phyloP scores from a whole-genome alignment of 2,113 vertebrate species.

The Pitta sordida region DNA sequence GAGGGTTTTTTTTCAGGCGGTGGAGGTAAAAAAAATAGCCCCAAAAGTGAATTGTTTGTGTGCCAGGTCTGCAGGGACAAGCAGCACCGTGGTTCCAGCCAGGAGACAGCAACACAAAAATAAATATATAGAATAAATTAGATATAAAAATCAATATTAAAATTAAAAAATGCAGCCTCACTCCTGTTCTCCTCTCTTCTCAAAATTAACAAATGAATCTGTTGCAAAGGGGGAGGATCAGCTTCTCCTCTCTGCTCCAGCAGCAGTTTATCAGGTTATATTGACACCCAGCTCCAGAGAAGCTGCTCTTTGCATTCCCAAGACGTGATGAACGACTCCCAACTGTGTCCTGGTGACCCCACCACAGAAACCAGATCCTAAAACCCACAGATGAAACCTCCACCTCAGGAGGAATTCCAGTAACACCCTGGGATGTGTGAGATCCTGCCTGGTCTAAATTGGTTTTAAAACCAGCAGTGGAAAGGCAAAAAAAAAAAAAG shows the following conservation, averaged over 20 bases:
- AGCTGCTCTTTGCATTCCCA: background rate
- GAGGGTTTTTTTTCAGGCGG: background rate
- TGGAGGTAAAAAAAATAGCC: background rate
- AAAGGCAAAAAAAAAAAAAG: background rate
- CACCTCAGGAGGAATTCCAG: background rate
- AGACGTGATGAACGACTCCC: background rate
- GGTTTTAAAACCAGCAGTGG: rapidly evolving
- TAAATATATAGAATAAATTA: too few species aligned
- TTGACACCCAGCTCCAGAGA: background rate
- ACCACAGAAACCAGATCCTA: background rate
- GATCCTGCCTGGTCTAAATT: background rate
- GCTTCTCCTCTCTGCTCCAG: background rate
- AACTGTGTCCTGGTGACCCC: background rate
- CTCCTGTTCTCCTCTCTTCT: background rate
- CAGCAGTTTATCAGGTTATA: background rate
- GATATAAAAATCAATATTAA: too few species aligned
- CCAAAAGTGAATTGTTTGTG: background rate
- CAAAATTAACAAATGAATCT: background rate
- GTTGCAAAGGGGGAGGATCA: background rate
- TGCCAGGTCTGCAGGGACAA: background rate
- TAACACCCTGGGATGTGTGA: background rate
- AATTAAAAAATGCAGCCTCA: background rate
- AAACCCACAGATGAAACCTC: background rate
- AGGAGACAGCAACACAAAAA: background rate
- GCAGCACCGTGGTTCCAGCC: background rate